Conservation (phyloP, 2,113 vertebrate genomes). For the Synchiropus splendidus region DNA sequence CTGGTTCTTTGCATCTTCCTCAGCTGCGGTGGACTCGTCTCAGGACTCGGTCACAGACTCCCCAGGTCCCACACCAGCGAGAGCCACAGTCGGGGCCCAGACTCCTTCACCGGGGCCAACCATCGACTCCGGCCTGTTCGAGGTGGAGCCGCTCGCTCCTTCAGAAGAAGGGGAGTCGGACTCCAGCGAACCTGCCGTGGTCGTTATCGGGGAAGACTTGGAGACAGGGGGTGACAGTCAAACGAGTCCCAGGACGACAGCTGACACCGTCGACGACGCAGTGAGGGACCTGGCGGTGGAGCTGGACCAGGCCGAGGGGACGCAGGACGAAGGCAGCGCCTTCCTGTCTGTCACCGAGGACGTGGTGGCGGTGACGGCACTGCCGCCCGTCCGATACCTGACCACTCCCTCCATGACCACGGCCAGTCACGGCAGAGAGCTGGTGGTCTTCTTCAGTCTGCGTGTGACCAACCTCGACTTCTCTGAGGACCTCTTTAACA, state of each 20-base stretch:
- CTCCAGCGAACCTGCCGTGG: slow-evolving; percentile 1
- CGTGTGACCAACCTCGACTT: slow-evolving; percentile 85
- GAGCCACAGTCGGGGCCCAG: not conserved
- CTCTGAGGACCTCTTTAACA: slow-evolving; percentile 83
- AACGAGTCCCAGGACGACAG: fast-evolving
- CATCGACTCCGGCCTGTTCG: slow-evolving; percentile 38
- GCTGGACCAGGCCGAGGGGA: slow-evolving; percentile 28
- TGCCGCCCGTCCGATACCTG: slow-evolving; percentile 61
- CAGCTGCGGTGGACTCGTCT: not conserved
- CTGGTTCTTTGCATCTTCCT: slow-evolving; percentile 3
- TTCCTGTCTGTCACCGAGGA: slow-evolving; percentile 17
- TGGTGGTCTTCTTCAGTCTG: slow-evolving; percentile 90
- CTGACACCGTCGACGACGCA: not conserved
- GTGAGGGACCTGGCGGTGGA: slow-evolving; percentile 41
- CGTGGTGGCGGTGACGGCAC: slow-evolving; percentile 34
- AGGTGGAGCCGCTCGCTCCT: slow-evolving; percentile 24
- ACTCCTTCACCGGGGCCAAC: slow-evolving; percentile 5
- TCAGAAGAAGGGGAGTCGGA: slow-evolving; percentile 9
- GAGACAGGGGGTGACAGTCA: slow-evolving; percentile 5
- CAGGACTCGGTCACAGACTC: too few species aligned
- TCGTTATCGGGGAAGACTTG: slow-evolving; percentile 32
- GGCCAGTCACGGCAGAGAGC: slow-evolving; percentile 65
- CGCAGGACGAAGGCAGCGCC: slow-evolving; percentile 48
- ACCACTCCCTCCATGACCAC: slow-evolving; percentile 74
- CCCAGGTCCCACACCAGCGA: too few species aligned